Percentiles rank a stretch among this genome's conserved stretches.
Evolutionary conservation across 2,888 invertebrate genomes (phyloP).

Genomic region (Rhagium mordax): DNA sequence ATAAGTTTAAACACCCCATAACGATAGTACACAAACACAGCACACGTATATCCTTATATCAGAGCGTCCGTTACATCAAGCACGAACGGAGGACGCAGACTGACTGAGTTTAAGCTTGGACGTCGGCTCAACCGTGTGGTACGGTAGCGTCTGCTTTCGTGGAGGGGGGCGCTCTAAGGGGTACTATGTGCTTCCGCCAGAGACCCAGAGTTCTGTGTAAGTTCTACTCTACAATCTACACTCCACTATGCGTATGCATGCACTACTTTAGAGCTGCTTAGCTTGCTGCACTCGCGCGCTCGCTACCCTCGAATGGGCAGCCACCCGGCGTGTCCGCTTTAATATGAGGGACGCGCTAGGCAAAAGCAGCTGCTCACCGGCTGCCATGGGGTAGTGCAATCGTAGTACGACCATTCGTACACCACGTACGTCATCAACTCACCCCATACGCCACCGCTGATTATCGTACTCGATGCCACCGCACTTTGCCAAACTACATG

Average conservation of each 20-base stretch:
- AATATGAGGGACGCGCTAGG: slow-evolving; percentile 62
- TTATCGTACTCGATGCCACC: too few species aligned
- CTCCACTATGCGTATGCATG: slow-evolving; percentile 42
- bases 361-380: slow-evolving; percentile 57
- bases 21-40: slow-evolving; percentile 56
- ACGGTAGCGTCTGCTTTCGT: slow-evolving; percentile 63
- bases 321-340: slow-evolving; percentile 66
- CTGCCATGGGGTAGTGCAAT: slow-evolving; percentile 57
- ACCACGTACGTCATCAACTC: slow-evolving; percentile 58
- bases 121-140: slow-evolving; percentile 63
- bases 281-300: slow-evolving; percentile 57
- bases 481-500: slow-evolving; percentile 32
- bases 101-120: slow-evolving; percentile 60
- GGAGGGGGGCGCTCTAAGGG: slow-evolving; percentile 68
- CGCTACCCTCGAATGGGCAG: slow-evolving; percentile 67
- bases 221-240: slow-evolving; percentile 50
- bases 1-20: slow-evolving; percentile 60
- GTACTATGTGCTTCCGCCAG: slow-evolving; percentile 66
- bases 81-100: slow-evolving; percentile 62
- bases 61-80: slow-evolving; percentile 45
- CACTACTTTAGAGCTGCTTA: slow-evolving; percentile 44
- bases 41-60: slow-evolving; percentile 54
- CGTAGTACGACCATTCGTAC: slow-evolving; percentile 46
- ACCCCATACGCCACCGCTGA: slow-evolving; percentile 61
- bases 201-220: slow-evolving; percentile 53